Base-by-base conservation (phyloP, 1,140 invertebrate genomes). In the Contarinia nasturtii region DNA sequence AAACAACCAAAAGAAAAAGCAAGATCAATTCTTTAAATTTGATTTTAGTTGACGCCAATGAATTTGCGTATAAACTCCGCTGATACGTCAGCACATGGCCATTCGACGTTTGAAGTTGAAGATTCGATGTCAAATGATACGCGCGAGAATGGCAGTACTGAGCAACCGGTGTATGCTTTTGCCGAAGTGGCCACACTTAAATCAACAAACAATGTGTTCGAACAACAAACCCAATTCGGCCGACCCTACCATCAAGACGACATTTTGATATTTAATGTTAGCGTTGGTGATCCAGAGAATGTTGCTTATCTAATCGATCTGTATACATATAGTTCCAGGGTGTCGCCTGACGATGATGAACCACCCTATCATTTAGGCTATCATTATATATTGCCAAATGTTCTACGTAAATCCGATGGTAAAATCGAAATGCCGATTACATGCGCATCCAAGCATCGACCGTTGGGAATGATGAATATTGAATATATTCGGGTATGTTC, bases 301-400 rank as follows among this genome's bases (percentile, higher is more conserved):
- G 73, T 86, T 47, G 87, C 86, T 58, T 78, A 76, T 57, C 55
- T 77, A 44, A 67, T 78, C 44, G 74, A 77, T 61, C 67, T 78
- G 45, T 79, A 77, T 51, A 68, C 65, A 44, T 69, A 73, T 48
- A 73, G 70, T 52, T 72, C 70, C 46, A 66, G 66, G 54, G 69
- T 69, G 52, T 65, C 65, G 49, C 57, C 61, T 47, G 69, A 68
- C 47, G 27, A 27, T 27, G 72, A 73, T 57, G 79, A 83, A 44
- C 77, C 80, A 47, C 80, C 81, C 42, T 71, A 72, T 74, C 84
- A 87, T 64, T 68, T 92, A 50, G 91, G 89, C 8, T 92, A 86
- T 59, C 84, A 84, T 59, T 90, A 93, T 67, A 74, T 94, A 49
- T 53, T 75, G 48, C 72, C 72, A 37, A 73, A 73, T 57, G 62